A percentile compares a stretch with the other conserved stretches of the same genome.
Conservation (phyloP, 2,888 invertebrate species). For the Andrena marginata region DNA sequence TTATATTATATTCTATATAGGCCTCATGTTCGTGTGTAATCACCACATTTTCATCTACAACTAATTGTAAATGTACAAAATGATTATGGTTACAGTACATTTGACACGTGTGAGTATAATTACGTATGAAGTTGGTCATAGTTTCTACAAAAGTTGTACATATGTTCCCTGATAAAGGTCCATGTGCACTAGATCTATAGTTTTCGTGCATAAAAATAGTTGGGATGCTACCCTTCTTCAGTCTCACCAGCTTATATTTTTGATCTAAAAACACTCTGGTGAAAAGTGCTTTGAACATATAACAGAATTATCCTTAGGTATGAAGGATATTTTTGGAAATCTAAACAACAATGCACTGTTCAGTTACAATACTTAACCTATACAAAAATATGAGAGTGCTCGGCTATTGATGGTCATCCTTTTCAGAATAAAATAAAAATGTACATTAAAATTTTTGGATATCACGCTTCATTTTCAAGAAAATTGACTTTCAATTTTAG, state of each 20-base stretch:
- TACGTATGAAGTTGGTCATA: neutral
- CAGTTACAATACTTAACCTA: neutral
- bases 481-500: neutral
- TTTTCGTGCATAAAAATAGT: neutral
- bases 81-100: too few relatives aligned
- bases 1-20: too few relatives aligned
- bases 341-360: conserved; percentile 1
- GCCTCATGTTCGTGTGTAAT: neutral
- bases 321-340: neutral
- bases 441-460: too few relatives aligned
- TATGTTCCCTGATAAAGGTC: neutral
- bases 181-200: neutral
- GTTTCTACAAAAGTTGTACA: neutral
- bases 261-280: neutral
- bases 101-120: too few relatives aligned
- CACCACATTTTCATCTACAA: neutral
- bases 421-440: too few relatives aligned
- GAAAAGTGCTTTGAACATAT: neutral
- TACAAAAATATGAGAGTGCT: neutral
- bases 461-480: too few relatives aligned
- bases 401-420: too few relatives aligned
- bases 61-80: neutral
- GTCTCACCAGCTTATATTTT: neutral
- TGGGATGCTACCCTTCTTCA: neutral
- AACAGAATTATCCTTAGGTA: neutral